Conservation (phyloP, 2,797 vertebrate species). For the Vireo griseus region DNA sequence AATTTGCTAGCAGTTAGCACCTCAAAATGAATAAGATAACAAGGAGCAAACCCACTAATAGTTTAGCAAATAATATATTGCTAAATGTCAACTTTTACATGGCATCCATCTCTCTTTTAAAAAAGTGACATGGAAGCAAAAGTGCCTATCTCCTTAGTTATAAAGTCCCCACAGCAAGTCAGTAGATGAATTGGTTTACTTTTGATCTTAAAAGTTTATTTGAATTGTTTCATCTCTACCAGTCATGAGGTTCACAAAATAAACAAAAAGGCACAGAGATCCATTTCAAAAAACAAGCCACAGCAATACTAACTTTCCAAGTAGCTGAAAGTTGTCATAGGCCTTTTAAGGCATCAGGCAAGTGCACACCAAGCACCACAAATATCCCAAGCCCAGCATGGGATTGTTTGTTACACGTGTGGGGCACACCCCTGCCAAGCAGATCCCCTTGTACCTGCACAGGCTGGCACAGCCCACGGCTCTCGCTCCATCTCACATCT, state of each 20-base stretch:
- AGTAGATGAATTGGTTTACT: background rate
- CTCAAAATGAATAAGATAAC: background rate
- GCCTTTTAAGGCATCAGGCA: background rate
- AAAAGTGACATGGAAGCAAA: background rate
- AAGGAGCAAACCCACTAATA: background rate
- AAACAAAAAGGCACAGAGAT: background rate
- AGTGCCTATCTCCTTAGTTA: background rate
- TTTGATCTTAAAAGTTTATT: background rate
- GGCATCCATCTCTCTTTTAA: background rate
- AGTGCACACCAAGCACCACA: fast-evolving
- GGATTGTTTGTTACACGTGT: fast-evolving
- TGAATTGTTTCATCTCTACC: background rate
- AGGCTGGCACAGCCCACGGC: background rate
- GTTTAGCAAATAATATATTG: background rate
- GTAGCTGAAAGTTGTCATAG: background rate
- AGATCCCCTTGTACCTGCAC: background rate
- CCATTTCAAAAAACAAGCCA: background rate
- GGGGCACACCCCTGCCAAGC: background rate
- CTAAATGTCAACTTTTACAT: background rate
- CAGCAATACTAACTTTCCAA: background rate
- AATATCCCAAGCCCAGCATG: fast-evolving
- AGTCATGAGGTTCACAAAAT: background rate
- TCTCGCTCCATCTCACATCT: fast-evolving
- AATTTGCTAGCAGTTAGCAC: background rate
- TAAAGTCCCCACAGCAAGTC: background rate